phyloP scores from a whole-genome alignment of 2,888 invertebrate species.

The Axea sp. region DNA sequence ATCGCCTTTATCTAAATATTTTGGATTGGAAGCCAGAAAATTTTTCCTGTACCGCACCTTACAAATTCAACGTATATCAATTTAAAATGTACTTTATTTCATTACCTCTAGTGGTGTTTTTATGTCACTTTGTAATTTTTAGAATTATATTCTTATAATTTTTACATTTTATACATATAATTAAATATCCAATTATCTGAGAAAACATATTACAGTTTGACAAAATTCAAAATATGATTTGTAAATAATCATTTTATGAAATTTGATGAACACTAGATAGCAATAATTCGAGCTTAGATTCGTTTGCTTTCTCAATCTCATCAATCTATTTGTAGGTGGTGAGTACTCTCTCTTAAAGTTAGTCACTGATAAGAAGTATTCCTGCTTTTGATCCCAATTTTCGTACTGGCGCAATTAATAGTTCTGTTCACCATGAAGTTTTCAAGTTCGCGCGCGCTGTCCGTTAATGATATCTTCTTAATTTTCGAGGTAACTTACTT shows the following conservation, averaged over 20 bases:
- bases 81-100: too few species aligned
- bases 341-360: constrained; percentile 49
- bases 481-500: constrained; percentile 15
- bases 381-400: constrained; percentile 49
- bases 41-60: too few species aligned
- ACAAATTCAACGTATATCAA: too few species aligned
- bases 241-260: constrained; percentile 66
- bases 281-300: constrained; percentile 67
- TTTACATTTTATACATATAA: too few species aligned
- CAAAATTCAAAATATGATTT: constrained; percentile 28
- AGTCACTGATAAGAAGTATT: constrained; percentile 43
- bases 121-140: too few species aligned
- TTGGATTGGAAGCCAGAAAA: too few species aligned
- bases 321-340: constrained; percentile 46
- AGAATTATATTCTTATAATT: too few species aligned
- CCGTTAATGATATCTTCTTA: constrained; percentile 31
- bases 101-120: too few species aligned
- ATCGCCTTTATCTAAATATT: too few species aligned
- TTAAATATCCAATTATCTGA: too few species aligned
- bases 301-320: constrained; percentile 42
- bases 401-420: constrained; percentile 47
- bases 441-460: constrained; percentile 45
- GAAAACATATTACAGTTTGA: too few species aligned
- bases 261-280: constrained; percentile 64
- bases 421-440: constrained; percentile 24